Evolutionary conservation across 1,140 invertebrate species (phyloP).

Genomic region (Oreohelix idahoensis): DNA sequence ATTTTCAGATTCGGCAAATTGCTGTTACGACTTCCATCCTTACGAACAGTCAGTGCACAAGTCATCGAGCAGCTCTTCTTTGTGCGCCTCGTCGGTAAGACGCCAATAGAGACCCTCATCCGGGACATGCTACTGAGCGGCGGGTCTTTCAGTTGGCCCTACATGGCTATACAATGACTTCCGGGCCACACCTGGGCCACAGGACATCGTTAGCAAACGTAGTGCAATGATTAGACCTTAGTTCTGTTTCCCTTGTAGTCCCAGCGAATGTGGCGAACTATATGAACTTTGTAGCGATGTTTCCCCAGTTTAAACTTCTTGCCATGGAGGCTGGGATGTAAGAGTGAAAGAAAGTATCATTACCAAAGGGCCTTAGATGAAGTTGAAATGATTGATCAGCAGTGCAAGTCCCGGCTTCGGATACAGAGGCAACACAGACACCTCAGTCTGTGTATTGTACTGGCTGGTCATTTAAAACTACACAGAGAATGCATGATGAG

Average conservation of each 20-base stretch:
- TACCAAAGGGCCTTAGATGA: too few species aligned
- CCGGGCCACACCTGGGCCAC: constrained; percentile 8
- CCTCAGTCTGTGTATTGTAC: too few species aligned
- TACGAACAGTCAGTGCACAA: constrained; percentile 91
- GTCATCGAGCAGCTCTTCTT: constrained; percentile 99
- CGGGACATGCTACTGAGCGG: constrained; percentile 93
- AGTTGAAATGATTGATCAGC: too few species aligned
- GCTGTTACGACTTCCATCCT: constrained; percentile 89
- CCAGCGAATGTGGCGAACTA: constrained; percentile 12
- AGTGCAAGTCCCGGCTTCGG: too few species aligned
- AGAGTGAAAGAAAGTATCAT: too few species aligned
- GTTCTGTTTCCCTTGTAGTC: neutral
- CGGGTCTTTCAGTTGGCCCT: constrained; percentile 95
- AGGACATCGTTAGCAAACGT: neutral
- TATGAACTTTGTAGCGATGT: too few species aligned
- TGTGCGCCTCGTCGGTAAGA: constrained; percentile 94
- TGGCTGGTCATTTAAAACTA: too few species aligned
- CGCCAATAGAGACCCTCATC: constrained; percentile 95
- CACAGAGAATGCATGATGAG: too few species aligned
- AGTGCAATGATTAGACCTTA: neutral
- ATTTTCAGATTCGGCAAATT: constrained; percentile 86
- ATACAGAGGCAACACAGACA: too few species aligned
- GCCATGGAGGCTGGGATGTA: too few species aligned
- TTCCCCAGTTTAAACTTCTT: neutral
- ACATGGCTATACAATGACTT: constrained; percentile 82